Evolutionary conservation across 2,113 vertebrate genomes (phyloP), one percentile per base, ranked within the genome.

Genomic region (Panthera uncia): DNA sequence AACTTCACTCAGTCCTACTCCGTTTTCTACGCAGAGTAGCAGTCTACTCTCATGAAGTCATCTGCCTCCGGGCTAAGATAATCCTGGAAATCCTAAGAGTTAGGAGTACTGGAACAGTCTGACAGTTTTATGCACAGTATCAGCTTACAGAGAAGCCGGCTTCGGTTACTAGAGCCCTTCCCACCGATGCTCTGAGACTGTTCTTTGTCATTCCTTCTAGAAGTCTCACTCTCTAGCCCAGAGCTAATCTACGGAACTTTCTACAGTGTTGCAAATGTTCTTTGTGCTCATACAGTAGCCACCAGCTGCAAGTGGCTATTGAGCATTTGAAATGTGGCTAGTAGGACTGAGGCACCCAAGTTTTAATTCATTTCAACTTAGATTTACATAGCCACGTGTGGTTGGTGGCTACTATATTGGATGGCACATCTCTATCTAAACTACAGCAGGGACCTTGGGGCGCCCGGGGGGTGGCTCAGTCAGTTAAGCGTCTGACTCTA

Each of bases 341-440:
- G 71, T 63, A 55, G 25, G 61, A 80, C n/a, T 65, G 41, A 92
- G 16, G 38, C 61, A 68, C 41, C 63, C 66, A 93, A 45, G 33
- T 45, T 71, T 85, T 65, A 83, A 73, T 91, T 57, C 15, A 83
- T 83, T 81, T 86, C 82, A 63, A 66, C 31, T 71, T 91, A 45
- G 27, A 84, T 79, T 84, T 97, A 93, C 92, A 81, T 91, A 81
- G 33, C 19, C 36, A 69, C 25, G 21, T 61, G 78, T 89, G 41
- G 23, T 55, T 91, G 61, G 69, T 89, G 52, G 50, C 61, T 85
- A n/a, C 55, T 94, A 23, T 89, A 14, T 45, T 50, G 55, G 36
- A 83, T 33, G 55, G 27, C 63, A 33, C 12, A 73, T 52, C 36
- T 90, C 88, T 71, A 25, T 74, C 48, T 92, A 79, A 93, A 63